A percentile compares a stretch with the other conserved stretches of the same genome.
Evolutionary conservation across 2,888 invertebrate species (phyloP).

Genomic region (Escarpia spicata): DNA sequence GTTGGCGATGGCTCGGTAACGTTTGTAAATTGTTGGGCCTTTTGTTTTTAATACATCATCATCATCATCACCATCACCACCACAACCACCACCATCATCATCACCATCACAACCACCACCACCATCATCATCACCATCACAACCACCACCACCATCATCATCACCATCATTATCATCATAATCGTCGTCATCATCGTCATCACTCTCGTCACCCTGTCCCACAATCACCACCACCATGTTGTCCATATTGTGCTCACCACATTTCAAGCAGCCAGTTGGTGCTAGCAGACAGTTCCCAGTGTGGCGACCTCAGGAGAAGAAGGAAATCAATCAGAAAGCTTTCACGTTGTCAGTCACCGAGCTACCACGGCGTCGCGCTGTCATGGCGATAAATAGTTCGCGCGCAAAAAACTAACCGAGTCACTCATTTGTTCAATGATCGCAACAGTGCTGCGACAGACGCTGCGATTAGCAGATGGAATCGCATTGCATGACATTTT

Average conservation of each 20-base stretch:
- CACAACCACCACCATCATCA: too few species aligned
- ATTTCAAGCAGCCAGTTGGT: background rate
- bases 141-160: background rate
- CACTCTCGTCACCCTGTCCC: background rate
- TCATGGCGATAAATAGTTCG: background rate
- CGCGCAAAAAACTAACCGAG: background rate
- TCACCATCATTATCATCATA: background rate
- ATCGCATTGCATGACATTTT: background rate
- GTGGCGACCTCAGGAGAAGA: background rate
- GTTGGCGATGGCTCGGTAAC: background rate
- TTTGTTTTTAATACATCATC: background rate
- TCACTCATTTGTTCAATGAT: constrained; percentile 16
- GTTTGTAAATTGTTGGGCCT: background rate
- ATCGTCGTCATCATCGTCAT: background rate
- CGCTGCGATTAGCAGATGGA: background rate
- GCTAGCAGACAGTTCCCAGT: background rate
- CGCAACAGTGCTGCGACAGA: background rate
- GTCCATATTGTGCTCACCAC: background rate
- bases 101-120: too few species aligned
- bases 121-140: too few species aligned
- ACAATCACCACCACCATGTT: background rate
- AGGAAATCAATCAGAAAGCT: background rate
- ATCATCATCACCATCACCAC: too few species aligned
- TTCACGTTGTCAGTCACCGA: background rate
- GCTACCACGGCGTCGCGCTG: background rate